Evolutionary conservation across 2,797 vertebrate species (phyloP), one percentile per base, ranked within the genome.

Genomic region (Botia almorhae): DNA sequence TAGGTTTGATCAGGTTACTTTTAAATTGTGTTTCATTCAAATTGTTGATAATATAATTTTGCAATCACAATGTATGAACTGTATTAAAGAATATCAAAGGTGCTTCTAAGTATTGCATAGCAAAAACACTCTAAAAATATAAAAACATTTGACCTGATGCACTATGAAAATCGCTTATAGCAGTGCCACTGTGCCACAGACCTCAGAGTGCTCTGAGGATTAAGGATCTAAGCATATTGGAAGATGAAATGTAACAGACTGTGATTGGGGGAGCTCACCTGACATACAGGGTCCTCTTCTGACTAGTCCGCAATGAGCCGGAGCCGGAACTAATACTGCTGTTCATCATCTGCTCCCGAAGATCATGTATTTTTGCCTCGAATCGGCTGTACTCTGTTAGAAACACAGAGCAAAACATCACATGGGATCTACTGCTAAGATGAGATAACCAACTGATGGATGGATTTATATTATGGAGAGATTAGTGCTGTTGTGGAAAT

Each of bases 231-330:
- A 16, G 36, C 12, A 60, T 55, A 33, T 11, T 50, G 13, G 6
- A 60, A 81, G 53, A 56, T 33, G 21, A 33, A 64, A 23, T 23
- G 51, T 72, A 81, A 79, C 81, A 64, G 69, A 26, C 69, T 51
- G 55, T 56, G 56, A 60, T 39, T 39, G 36, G 39, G 39, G 39
- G 39, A 8, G 39, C 39, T 39, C 39, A 39, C 39, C 39, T 39
- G 39, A 39, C 39, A 39, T 39, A 39, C 39, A 39, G 39, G 39
- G 39, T 39, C 39, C 39, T 5, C 7, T 39, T 39, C 39, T 39
- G 39, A 39, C 39, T 39, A 5, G 39, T 39, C 39, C 39, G 39
- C 39, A 39, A 39, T 8, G 39, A 39, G 39, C 39, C 39, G 39
- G 39, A 39, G 7, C 39, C 39, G 7, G 39, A 39, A 39, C 39